phyloP scores from a whole-genome alignment of 2,888 invertebrate species.

The Conchocele bisecta region DNA sequence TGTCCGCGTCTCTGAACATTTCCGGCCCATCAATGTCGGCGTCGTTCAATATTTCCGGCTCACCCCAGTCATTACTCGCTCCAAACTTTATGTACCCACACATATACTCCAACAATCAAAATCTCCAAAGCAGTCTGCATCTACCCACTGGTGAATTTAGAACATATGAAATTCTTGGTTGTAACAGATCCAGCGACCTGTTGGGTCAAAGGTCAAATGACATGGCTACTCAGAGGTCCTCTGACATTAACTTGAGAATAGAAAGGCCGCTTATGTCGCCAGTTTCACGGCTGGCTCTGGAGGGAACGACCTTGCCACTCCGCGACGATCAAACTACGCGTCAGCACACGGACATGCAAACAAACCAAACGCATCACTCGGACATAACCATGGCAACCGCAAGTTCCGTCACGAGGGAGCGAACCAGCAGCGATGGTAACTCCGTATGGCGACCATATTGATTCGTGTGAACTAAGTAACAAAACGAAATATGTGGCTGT shows the following conservation, averaged over 20 bases:
- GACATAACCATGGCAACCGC: slow-evolving; percentile 43
- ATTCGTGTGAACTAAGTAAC: too few relatives aligned
- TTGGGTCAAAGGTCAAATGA: slow-evolving; percentile 41
- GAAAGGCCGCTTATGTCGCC: slow-evolving; percentile 57
- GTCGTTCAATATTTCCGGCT: slow-evolving; percentile 72
- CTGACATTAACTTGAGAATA: slow-evolving; percentile 52
- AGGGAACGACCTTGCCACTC: slow-evolving; percentile 37
- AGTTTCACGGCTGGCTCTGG: slow-evolving; percentile 50
- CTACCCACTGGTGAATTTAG: slow-evolving; percentile 70
- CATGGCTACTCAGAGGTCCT: slow-evolving; percentile 46
- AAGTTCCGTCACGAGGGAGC: slow-evolving; percentile 47
- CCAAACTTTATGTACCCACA: slow-evolving; percentile 80
- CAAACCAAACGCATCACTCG: slow-evolving; percentile 50
- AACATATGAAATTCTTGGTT: slow-evolving; percentile 69
- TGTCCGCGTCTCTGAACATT: too few relatives aligned
- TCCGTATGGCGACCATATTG: slow-evolving; percentile 76
- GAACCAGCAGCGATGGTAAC: slow-evolving; percentile 53
- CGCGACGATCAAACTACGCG: too few relatives aligned
- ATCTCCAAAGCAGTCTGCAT: slow-evolving; percentile 72
- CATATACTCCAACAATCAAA: slow-evolving; percentile 74
- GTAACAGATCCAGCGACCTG: slow-evolving; percentile 13
- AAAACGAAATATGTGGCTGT: too few relatives aligned
- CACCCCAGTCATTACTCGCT: slow-evolving; percentile 74
- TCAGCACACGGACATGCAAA: slow-evolving; percentile 55
- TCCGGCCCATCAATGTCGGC: too few relatives aligned